Base-by-base conservation (phyloP, 1,140 invertebrate species). In the Popillia japonica region DNA sequence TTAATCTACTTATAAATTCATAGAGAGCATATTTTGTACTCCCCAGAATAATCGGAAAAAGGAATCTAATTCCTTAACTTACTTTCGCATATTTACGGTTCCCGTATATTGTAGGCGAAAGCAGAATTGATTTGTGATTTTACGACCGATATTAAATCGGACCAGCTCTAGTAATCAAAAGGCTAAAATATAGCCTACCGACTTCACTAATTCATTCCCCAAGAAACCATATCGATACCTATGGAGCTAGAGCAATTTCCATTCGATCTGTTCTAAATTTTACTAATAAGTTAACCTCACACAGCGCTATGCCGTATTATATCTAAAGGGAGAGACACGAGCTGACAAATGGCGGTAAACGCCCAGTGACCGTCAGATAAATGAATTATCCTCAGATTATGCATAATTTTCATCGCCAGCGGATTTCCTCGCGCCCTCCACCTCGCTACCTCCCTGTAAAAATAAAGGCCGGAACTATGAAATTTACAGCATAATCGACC, bases 311-410 rank as follows among this genome's bases (percentile, higher is more conserved):
- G 48, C 14, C 17, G 14, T 17, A 14, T 22, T 27, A 68, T 27
- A 6, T 17, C 22, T 17, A 48, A 11, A 17, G 27, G 22, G 17
- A 9, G 10, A 10, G 61, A 34, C 3, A 34, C 27, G 23, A 34
- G 20, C 17, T 68, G 61, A 68, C 61, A 68, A 68, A 68, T 68
- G 61, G 61, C 61, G 61, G 61, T 17, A 68, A 68, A 68, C 61
- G 61, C 61, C 61, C 61, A 68, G 61, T 68, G 61, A 68, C 61
- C 61, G 61, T 68, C 61, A 68, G 61, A 68, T 68, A 68, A 68
- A 68, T 68, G 61, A 68, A 68, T 68, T 68, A 68, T 68, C 61
- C 61, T 68, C 61, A 68, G 61, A 68, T 68, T 68, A 68, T 68
- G 61, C 61, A 68, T 68, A 68, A 68, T 68, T 68, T 68, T 27